These are phyloP conservation scores for Reticulitermes lucifugus DNA, from an alignment of 2,888 invertebrate genomes.

Conservation along the genomic window DNA sequence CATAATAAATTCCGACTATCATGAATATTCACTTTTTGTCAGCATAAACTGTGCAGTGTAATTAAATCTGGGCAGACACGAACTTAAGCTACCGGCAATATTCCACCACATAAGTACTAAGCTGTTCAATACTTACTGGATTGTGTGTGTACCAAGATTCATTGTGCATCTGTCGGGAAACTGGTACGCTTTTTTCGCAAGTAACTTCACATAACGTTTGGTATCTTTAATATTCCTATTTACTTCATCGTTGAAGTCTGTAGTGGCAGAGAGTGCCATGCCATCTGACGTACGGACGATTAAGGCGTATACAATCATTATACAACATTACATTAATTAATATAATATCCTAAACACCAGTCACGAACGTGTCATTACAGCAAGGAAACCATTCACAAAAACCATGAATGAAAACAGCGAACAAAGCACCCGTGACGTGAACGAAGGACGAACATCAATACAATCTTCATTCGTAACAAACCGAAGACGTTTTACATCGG, in stretches of 20 bases:
- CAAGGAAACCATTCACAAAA: neutral
- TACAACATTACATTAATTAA: conserved; percentile 15
- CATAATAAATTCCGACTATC: no score
- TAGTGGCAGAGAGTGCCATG: conserved; percentile 60
- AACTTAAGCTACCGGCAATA: neutral
- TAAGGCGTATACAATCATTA: conserved; percentile 58
- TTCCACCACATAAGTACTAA: neutral
- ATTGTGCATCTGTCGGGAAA: conserved; percentile 62
- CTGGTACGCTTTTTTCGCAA: conserved; percentile 59
- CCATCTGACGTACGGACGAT: conserved; percentile 60
- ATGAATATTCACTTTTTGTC: neutral
- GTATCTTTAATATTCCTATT: conserved; percentile 59
- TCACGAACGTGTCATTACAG: neutral
- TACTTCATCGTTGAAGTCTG: conserved; percentile 59
- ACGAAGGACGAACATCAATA: no score
- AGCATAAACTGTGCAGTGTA: no score
- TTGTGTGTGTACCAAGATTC: conserved; percentile 58
- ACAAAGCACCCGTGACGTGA: no score
- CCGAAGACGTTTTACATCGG: no score
- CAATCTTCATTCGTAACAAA: no score
- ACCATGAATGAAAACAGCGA: no score
- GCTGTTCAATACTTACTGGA: conserved; percentile 60
- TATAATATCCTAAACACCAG: neutral
- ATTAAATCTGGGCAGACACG: neutral
- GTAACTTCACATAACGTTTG: conserved; percentile 59